A percentile compares a stretch with the other conserved stretches of the same genome.
Evolutionary conservation across 2,113 vertebrate species (phyloP).

Genomic region (Isichthys henryi): DNA sequence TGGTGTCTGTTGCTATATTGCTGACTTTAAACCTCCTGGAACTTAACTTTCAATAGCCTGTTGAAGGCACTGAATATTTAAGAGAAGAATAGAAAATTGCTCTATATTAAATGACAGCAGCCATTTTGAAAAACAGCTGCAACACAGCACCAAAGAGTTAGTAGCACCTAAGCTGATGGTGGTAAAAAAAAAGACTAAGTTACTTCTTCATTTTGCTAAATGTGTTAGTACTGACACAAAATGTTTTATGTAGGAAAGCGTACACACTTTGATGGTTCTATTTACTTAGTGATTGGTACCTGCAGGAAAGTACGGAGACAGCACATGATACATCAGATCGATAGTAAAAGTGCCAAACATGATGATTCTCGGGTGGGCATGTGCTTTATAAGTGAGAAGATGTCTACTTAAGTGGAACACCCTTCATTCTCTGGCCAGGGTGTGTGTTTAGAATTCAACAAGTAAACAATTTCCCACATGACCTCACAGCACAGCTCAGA

Average conservation of each 20-base stretch:
- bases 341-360: neutral
- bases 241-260: neutral
- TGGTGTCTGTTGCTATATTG: neutral
- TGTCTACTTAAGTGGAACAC: neutral
- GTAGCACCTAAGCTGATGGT: conserved; percentile 19
- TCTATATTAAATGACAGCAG: conserved; percentile 16
- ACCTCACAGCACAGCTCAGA: neutral
- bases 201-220: conserved; percentile 13
- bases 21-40: conserved; percentile 12
- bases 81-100: conserved; percentile 9
- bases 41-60: conserved; percentile 18
- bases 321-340: neutral
- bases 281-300: neutral
- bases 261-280: neutral
- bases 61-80: conserved; percentile 18
- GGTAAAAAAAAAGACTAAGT: neutral
- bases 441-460: neutral
- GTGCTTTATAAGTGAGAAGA: neutral
- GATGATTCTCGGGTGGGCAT: neutral
- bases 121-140: conserved; percentile 16
- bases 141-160: conserved; percentile 16
- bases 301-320: neutral
- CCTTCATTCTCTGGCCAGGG: neutral
- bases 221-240: conserved; percentile 3
- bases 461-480: neutral